phyloP scores from a whole-genome alignment of 2,888 invertebrate species.

The Psylliodes chrysocephalus region DNA sequence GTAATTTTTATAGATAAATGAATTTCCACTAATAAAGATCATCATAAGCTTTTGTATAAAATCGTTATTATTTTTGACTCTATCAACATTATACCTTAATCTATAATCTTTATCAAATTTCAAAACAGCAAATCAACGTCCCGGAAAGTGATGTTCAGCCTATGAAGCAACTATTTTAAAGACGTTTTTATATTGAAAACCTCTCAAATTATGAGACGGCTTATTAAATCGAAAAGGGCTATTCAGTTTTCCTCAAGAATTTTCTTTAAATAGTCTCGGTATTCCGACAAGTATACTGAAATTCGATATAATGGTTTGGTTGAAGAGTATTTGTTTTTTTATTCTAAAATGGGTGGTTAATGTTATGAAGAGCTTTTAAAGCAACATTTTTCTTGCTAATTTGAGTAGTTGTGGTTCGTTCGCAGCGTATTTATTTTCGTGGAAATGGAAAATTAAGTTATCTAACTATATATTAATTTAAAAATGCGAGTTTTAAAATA shows the following conservation, averaged over 20 bases:
- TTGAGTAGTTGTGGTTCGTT: background rate
- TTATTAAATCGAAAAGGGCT: constrained; percentile 16
- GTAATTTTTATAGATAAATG: no score
- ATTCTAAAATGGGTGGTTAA: background rate
- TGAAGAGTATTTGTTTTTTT: background rate
- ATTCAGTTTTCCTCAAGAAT: constrained; percentile 8
- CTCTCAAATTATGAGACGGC: constrained; percentile 26
- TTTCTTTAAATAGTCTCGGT: constrained; percentile 2
- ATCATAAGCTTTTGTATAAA: no score
- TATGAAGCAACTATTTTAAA: constrained; percentile 1
- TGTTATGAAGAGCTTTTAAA: background rate
- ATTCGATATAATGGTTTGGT: background rate
- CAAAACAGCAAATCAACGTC: constrained; percentile 19
- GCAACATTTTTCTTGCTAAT: background rate
- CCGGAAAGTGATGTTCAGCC: background rate
- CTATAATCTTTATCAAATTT: background rate
- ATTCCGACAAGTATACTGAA: background rate
- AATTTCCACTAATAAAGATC: no score
- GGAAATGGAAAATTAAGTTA: no score
- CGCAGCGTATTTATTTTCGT: no score
- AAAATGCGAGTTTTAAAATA: no score
- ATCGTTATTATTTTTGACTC: no score
- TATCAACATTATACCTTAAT: no score
- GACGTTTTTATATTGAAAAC: constrained; percentile 16
- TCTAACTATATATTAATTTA: no score